Base-by-base conservation (phyloP, 1,140 invertebrate genomes). In the Heliconius hewitsoni region DNA sequence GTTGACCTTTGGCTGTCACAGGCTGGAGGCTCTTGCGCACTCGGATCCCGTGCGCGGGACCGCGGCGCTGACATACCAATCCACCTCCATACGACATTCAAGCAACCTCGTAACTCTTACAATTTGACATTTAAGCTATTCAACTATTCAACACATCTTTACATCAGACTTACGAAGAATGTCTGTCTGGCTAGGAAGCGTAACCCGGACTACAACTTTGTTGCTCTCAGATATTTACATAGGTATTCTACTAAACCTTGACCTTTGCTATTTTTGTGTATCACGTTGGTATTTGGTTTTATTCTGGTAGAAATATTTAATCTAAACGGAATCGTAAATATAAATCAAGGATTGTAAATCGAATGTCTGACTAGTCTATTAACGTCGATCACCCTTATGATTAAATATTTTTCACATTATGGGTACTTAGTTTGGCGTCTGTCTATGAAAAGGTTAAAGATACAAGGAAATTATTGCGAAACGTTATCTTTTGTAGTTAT, bases 1-100 rank as follows among this genome's bases (percentile, higher is more conserved):
- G 87, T 84, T 88, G 88, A 90, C 90, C 89, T 91, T 89, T 90
- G 76, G 79, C 79, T 74, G 83, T 74, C 81, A 85, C 78, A 66
- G 77, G 72, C 77, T 81, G 82, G 70, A 81, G 76, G 78, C 76
- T 84, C 81, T 83, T 83, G 84, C 83, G 83, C 81, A 84, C 71
- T 85, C 78, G 71, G 57, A 52, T 83, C 77, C 77, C 75, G 77
- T 73, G 76, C 76, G 57, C 74, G 55, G 71, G 71, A 70, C 34
- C 73, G 74, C 76, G 66, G 71, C 79, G 71, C 72, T 39, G 75
- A 74, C 77, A 81, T 83, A 82, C 77, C 83, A 72, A 73, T 37
- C 84, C 82, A 82, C 77, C 84, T 84, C 82, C 83, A 78, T 77
- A 77, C 83, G 84, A 85, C 90, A 90, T 88, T 92, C 90, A 86